phyloP scores from a whole-genome alignment of 2,797 vertebrate species.

The Oceanodroma leucorhoa region DNA sequence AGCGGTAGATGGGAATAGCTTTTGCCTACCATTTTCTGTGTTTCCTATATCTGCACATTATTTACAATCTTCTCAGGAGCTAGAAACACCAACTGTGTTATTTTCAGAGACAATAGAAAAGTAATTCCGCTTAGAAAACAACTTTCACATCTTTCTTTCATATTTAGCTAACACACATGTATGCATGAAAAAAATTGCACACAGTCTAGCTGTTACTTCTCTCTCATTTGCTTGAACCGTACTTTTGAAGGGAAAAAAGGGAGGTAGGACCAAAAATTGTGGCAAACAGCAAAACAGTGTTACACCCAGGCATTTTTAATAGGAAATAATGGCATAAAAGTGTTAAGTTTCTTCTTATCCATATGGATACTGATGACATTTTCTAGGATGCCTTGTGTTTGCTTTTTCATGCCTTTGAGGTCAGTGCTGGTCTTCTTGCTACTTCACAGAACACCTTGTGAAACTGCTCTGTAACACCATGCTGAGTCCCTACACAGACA shows the following conservation, averaged over 20 bases:
- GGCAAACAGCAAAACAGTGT: conserved; percentile 15
- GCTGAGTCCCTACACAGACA: neutral
- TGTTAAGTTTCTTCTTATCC: neutral
- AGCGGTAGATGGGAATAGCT: neutral
- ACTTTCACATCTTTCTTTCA: neutral
- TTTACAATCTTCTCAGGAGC: neutral
- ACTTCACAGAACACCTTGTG: neutral
- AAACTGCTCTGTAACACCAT: neutral
- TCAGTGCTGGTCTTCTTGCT: neutral
- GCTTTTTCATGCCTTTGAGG: neutral
- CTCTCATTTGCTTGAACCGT: conserved; percentile 23
- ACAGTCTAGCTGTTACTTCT: conserved; percentile 20
- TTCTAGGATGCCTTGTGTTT: neutral
- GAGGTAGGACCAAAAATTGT: neutral
- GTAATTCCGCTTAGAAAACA: neutral
- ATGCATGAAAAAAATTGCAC: neutral
- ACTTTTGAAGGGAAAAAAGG: conserved; percentile 25
- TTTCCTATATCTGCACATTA: neutral
- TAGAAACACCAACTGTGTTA: neutral
- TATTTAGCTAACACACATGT: neutral
- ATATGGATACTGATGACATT: conserved; percentile 1
- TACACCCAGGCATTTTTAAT: neutral
- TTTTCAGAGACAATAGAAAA: conserved; percentile 7
- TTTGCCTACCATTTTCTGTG: neutral
- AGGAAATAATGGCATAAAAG: conserved; percentile 19